Evolutionary conservation across 2,797 vertebrate species (phyloP), one percentile per base, ranked within the genome.

Genomic region (Urocyon cinereoargenteus): DNA sequence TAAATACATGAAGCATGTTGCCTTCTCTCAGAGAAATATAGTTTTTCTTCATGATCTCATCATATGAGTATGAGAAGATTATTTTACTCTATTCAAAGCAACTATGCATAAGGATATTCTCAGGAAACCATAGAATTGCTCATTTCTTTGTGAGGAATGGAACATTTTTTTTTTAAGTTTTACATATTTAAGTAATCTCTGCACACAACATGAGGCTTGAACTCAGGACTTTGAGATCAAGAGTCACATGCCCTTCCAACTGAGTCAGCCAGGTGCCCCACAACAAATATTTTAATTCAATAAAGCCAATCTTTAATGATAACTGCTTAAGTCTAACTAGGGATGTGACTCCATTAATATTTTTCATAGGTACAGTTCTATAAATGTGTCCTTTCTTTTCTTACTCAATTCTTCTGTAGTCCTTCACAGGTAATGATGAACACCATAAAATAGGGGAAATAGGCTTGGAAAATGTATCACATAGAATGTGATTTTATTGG

Each of bases 41-140:
- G 31, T 26, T 90, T 96, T 96, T 78, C 77, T 45, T 91, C 49
- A 66, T 90, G 93, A 87, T 88, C 90, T 96, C 95, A 91, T 85
- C 77, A 10, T 36, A 21, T 40, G 36, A 75, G 15, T 77, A 84
- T 93, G 85, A 91, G 84, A 93, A 87, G 57, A 64, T 79, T 36
- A 68, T 91, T 91, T 92, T 62, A 51, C 34, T 91, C 55, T 86
- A 7, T 75, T 88, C 79, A 70, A 96, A 90, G 36, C 75, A 93
- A 68, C 83, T 87, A 7, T 96, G 84, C 28, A 9, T 34, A 59
- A 72, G 59, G 81, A 53, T 93, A 45, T 19, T 90, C 77, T 91
- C 72, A 51, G 79, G 66, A 94, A 96, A 86, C 84, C 36, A 18
- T n/a, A 64, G 28, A 93, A 57, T 66, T 92, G 36, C 62, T 86